A percentile compares a stretch with the other conserved stretches of the same genome.
Evolutionary conservation across 2,113 vertebrate genomes (phyloP).

Genomic region (Genyomyrus donnyi): DNA sequence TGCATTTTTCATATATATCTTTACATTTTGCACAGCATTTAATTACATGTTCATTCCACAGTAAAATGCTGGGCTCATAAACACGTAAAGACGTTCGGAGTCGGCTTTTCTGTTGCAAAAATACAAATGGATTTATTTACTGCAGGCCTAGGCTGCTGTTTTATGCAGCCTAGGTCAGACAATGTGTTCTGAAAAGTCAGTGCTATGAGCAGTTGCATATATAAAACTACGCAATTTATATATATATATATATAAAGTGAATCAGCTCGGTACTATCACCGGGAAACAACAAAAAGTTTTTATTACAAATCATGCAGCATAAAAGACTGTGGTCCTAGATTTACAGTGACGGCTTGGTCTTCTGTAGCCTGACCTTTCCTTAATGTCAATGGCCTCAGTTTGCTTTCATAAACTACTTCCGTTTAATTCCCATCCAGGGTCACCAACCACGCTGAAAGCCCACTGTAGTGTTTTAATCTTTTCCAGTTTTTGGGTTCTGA

Average conservation of each 20-base stretch:
- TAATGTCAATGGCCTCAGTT: slow-evolving; percentile 44
- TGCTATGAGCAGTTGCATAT: neutral
- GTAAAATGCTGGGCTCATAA: neutral
- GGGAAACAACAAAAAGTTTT: neutral
- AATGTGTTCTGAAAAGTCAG: neutral
- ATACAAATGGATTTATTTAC: neutral
- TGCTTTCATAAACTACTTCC: slow-evolving; percentile 16
- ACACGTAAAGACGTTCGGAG: neutral
- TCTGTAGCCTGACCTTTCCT: slow-evolving; percentile 52
- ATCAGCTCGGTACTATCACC: neutral
- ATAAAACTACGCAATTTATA: neutral
- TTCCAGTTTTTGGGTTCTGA: neutral
- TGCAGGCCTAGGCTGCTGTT: neutral
- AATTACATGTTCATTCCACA: neutral
- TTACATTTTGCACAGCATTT: neutral
- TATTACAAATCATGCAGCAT: neutral
- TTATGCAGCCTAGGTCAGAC: neutral
- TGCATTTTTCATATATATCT: neutral
- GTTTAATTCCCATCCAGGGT: neutral
- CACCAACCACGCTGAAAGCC: neutral
- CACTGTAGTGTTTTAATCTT: neutral
- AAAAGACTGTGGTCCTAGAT: neutral
- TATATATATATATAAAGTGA: neutral
- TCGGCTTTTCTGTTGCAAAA: neutral
- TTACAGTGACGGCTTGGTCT: slow-evolving; percentile 30